Conservation (phyloP, 2,888 invertebrate genomes). For the Lordiphosa fenestrarum region DNA sequence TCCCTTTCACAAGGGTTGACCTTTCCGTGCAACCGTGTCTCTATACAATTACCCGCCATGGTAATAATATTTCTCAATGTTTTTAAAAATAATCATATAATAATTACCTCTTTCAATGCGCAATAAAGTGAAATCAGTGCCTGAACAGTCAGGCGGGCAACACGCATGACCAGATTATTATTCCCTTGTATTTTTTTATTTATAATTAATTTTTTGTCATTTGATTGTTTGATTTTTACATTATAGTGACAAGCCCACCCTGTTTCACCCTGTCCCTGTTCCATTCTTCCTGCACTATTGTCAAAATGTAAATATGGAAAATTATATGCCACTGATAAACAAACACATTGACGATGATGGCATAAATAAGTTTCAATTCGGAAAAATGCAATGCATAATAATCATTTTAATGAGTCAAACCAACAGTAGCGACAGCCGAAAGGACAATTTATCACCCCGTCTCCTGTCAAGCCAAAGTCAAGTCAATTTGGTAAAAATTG, state of each 20-base stretch:
- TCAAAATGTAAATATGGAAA: constrained; percentile 56
- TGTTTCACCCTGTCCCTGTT: constrained; percentile 8
- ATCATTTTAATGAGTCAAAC: constrained; percentile 66
- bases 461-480: constrained; percentile 40
- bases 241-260: constrained; percentile 17
- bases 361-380: constrained; percentile 70
- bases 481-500: constrained; percentile 73
- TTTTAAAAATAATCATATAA: constrained; percentile 50
- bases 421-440: constrained; percentile 41
- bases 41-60: neutral
- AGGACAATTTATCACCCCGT: constrained; percentile 50
- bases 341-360: constrained; percentile 55
- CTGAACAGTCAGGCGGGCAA: constrained; percentile 5
- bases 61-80: neutral
- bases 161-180: constrained; percentile 51
- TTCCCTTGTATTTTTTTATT: constrained; percentile 26
- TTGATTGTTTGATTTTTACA: constrained; percentile 49
- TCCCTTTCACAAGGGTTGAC: no score
- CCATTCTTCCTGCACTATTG: constrained; percentile 24
- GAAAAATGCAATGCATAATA: constrained; percentile 65
- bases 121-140: constrained; percentile 53
- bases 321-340: constrained; percentile 45
- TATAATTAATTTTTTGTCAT: constrained; percentile 38
- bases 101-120: constrained; percentile 55
- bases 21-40: no score